Evolutionary conservation across 1,140 invertebrate genomes (phyloP).

Genomic region (Eueides isabella): DNA sequence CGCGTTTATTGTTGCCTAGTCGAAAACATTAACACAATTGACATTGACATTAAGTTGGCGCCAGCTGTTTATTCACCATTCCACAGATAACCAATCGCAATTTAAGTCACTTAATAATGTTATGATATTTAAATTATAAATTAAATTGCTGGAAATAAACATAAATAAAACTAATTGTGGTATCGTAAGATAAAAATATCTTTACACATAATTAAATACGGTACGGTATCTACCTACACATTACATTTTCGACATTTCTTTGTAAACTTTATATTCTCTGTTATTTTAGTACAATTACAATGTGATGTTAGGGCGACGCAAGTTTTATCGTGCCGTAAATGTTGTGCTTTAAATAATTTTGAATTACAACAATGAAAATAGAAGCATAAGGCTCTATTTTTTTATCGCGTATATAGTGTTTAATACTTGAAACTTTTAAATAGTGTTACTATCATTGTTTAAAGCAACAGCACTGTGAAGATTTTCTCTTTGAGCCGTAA

Average conservation of each 20-base stretch:
- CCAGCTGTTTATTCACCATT: background rate
- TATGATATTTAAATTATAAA: background rate
- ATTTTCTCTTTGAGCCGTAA: background rate
- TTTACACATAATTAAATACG: background rate
- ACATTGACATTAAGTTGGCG: slow-evolving; percentile 14
- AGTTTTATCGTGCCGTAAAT: slow-evolving; percentile 2
- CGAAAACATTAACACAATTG: background rate
- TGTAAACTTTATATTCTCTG: background rate
- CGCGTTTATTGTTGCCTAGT: background rate
- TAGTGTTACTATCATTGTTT: background rate
- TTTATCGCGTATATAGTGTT: background rate
- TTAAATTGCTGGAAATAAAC: no score
- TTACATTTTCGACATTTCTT: background rate
- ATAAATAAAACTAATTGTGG: no score
- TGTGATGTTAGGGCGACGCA: slow-evolving; percentile 8
- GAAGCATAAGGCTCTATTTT: background rate
- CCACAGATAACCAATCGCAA: no score
- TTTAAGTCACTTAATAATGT: background rate
- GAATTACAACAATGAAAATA: background rate
- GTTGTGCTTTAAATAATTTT: slow-evolving; percentile 8
- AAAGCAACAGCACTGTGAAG: background rate
- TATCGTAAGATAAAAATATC: no score
- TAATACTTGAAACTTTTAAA: background rate
- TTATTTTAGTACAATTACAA: background rate
- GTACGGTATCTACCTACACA: no score